Evolutionary conservation across 2,888 invertebrate genomes (phyloP), one percentile per base, ranked within the genome.

Genomic region (Drosophila affinis): DNA sequence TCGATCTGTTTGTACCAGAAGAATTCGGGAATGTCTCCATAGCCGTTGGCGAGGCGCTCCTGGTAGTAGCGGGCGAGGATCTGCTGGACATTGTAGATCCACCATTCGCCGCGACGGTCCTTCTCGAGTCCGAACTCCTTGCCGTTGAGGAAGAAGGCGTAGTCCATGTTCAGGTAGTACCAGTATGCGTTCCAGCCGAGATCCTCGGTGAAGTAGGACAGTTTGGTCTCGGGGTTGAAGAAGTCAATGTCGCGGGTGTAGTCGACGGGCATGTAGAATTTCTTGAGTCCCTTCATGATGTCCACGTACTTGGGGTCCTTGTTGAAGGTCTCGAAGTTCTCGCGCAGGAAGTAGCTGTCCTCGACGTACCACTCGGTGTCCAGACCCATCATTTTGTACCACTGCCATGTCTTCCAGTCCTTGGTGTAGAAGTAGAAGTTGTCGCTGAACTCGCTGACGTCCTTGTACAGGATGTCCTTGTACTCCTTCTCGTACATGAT

Each of bases 151-250:
- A 95, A 95, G 93, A 94, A 95, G 46, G 95, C 95, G 85, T 93
- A 93, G 65, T 94, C 93, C 72, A 93, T 88, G 84, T 95, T 94
- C 92, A 94, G 93, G 91, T 93, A 94, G 91, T 93, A 94, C 92
- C 95, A 95, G 91, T 93, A 95, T 0, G 93, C 88, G 91, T 95
- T 95, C 83, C 95, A 92, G 68, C 95, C 95, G 78, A 95, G 92
- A 85, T 96, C 96, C 88, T 96, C 95, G 39, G 94, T 95, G 91
- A 95, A 95, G 91, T 96, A 96, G 45, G 94, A 93, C 63, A 96
- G 79, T 67, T 93, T 93, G 82, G 93, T 93, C 80, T 95, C 95
- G 2, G 93, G 88, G 77, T 94, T 93, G 76, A 92, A 93, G 83
- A 92, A 90, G 46, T 93, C 85, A 74, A 93, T 91, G 89, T 92